A percentile compares a stretch with the other conserved stretches of the same genome.
Conservation (phyloP, 2,113 vertebrate genomes). For the Excalfactoria chinensis region DNA sequence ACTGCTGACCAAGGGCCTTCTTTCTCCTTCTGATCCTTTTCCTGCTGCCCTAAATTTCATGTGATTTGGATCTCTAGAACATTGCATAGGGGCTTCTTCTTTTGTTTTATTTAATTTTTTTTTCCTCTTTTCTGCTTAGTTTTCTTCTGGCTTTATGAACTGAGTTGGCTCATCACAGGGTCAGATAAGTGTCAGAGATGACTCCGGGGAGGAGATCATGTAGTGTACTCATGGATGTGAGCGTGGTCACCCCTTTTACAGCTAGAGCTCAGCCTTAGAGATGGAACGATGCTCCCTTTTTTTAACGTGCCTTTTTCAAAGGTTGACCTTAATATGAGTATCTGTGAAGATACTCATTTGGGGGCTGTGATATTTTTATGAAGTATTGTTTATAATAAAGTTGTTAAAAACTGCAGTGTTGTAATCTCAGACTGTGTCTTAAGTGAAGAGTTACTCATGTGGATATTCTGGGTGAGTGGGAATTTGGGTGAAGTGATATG, state of each 20-base stretch:
- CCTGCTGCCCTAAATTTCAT: not conserved
- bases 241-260: not conserved
- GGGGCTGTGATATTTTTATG: not conserved
- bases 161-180: not conserved
- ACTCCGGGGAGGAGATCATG: slow-evolving; percentile 7
- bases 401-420: not conserved
- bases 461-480: slow-evolving; percentile 43
- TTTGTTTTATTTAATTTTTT: not conserved
- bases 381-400: not conserved
- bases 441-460: not conserved
- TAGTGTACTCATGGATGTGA: not conserved
- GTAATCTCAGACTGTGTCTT: not conserved
- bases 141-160: slow-evolving; percentile 11
- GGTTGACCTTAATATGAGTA: not conserved
- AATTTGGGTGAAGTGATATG: not conserved
- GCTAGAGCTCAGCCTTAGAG: not conserved
- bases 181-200: not conserved
- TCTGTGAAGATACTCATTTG: not conserved
- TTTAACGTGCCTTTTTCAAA: not conserved
- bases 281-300: not conserved
- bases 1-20: accelerated
- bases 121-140: not conserved
- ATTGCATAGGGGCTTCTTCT: not conserved
- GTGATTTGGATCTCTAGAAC: not conserved
- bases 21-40: not conserved